phyloP scores from a whole-genome alignment of 53 echinoderm and acorn worm genomes.

The Zoroaster sp. region DNA sequence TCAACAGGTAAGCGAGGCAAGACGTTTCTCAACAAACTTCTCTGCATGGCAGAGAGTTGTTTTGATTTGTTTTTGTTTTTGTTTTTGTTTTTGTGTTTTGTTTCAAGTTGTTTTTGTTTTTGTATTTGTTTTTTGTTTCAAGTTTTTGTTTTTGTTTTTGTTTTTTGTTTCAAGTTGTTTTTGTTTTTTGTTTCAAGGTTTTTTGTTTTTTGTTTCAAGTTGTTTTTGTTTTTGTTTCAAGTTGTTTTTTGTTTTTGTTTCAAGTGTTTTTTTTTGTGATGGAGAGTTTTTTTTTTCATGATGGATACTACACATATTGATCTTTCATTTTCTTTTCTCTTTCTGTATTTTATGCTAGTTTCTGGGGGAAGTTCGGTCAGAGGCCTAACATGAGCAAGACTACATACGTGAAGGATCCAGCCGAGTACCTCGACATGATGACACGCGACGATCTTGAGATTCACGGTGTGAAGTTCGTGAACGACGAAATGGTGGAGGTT shows the following conservation, averaged over 20 bases:
- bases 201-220: neutral
- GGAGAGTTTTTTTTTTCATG: too few species aligned
- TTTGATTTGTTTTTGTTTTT: neutral
- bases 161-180: too few species aligned
- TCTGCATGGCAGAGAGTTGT: neutral
- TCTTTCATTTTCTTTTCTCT: neutral
- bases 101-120: too few species aligned
- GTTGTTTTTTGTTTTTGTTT: too few species aligned
- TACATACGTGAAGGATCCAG: neutral
- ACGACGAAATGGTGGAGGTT: constrained; percentile 26
- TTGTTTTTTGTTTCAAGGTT: too few species aligned
- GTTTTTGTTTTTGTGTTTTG: neutral
- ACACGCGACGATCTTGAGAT: neutral
- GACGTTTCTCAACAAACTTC: neutral
- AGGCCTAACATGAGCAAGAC: constrained; percentile 29
- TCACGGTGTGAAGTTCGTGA: constrained; percentile 22
- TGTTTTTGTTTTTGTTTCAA: too few species aligned
- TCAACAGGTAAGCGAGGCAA: constrained; percentile 70
- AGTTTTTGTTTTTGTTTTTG: too few species aligned
- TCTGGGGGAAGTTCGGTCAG: constrained; percentile 44
- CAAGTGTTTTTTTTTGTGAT: too few species aligned
- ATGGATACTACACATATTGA: neutral
- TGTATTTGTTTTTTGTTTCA: too few species aligned
- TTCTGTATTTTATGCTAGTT: neutral
- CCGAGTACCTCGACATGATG: constrained; percentile 17